Evolutionary conservation across 2,797 vertebrate genomes (phyloP), one percentile per base, ranked within the genome.

Genomic region (Protonibea diacanthus): DNA sequence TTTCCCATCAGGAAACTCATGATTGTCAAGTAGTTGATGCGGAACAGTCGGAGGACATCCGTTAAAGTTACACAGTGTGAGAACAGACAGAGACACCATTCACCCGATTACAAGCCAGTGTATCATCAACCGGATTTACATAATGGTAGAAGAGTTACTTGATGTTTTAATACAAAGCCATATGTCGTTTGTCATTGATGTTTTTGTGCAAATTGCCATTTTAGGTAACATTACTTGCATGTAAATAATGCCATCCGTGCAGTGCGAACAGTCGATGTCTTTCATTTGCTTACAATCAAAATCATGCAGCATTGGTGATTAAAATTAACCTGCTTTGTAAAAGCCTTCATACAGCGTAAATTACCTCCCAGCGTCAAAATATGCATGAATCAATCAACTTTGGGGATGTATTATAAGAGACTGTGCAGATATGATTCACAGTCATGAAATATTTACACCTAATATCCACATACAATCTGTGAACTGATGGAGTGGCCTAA

Each of bases 391-490:
- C 38, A 48, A 15, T 82, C 55, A n/a, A 14, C 25, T 49, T 47
- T n/a, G 20, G 20, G 67, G 45, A 60, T 60, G 10, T 23, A 53
- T 45, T 64, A 5, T 11, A 62, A 70, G 5, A 58, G 14, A 14
- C 38, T 6, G 51, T 2, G 66, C 40, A 38, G 61, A 80, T 60
- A 20, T 67, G 70, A 80, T 84, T 82, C 18, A 66, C 61, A 51
- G 64, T 71, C 70, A 79, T 88, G 38, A 86, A 88, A 86, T 87
- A 88, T 90, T 89, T 78, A 88, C 45, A 70, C 2, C 74, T 76
- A 68, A 86, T 81, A 83, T 70, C 69, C 72, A 72, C 44, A 70
- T 58, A 76, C 73, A 81, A 66, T 88, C 76, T 84, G 87, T 72
- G 76, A 82, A 49, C 75, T 40, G 77, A 81, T 67, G 57, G 49